Evolutionary conservation across 2,888 invertebrate genomes (phyloP).

Genomic region (Protodeltote pygarga): DNA sequence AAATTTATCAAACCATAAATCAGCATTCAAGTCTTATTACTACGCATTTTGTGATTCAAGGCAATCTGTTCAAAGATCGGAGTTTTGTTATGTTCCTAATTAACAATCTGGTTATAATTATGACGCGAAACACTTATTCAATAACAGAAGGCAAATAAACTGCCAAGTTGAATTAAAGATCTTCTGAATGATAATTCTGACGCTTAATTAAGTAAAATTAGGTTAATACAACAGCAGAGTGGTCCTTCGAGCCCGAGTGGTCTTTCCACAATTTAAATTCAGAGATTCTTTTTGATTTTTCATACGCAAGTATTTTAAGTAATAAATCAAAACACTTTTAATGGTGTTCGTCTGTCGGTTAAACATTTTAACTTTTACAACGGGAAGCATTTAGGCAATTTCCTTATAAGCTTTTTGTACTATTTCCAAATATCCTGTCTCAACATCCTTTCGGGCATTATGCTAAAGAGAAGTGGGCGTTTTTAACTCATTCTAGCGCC

Average conservation of each 20-base stretch:
- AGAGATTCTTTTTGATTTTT: neutral
- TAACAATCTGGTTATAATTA: constrained; percentile 19
- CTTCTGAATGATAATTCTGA: neutral
- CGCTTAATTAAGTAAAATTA: too few species aligned
- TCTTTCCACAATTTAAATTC: too few species aligned
- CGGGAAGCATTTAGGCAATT: constrained; percentile 64
- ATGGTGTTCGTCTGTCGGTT: constrained; percentile 30
- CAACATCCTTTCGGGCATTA: constrained; percentile 41
- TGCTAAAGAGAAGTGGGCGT: constrained; percentile 24
- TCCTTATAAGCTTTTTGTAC: constrained; percentile 59
- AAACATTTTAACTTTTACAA: constrained; percentile 49
- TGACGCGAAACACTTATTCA: constrained; percentile 10
- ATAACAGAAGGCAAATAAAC: constrained; percentile 4
- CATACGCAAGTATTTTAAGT: constrained; percentile 1
- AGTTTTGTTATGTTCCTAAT: constrained; percentile 17
- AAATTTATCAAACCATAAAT: constrained; percentile 19
- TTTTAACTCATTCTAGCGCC: constrained; percentile 8
- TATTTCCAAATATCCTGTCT: constrained; percentile 68
- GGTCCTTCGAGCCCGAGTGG: too few species aligned
- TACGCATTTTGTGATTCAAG: too few species aligned
- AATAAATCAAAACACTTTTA: constrained; percentile 32
- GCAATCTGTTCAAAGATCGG: constrained; percentile 18
- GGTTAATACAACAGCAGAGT: too few species aligned
- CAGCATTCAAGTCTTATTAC: too few species aligned
- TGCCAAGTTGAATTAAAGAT: neutral